Conservation (phyloP, 2,113 vertebrate species). For the Phocoena phocoena region DNA sequence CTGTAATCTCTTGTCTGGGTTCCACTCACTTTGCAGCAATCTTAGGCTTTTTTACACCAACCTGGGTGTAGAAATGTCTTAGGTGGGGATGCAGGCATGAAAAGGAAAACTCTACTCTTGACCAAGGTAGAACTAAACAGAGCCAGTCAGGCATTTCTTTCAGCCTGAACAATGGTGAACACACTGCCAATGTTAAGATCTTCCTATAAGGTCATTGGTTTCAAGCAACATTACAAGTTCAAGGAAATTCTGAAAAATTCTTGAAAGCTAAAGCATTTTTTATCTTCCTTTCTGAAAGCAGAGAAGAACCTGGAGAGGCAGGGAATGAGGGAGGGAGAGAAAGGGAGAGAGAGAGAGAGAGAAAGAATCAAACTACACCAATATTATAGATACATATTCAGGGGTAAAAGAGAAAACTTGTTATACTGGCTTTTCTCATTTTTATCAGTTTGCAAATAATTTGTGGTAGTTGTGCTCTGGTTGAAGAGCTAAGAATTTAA, state of each 20-base stretch:
- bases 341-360: neutral
- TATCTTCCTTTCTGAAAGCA: neutral
- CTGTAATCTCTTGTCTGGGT: neutral
- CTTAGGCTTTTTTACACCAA: neutral
- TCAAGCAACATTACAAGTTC: neutral
- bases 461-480: neutral
- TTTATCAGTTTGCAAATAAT: neutral
- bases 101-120: neutral
- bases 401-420: neutral
- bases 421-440: neutral
- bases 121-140: neutral
- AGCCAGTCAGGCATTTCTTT: neutral
- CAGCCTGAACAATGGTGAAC: neutral
- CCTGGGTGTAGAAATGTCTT: neutral
- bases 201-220: neutral
- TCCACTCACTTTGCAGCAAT: neutral
- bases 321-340: neutral
- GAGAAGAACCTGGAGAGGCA: neutral
- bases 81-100: neutral
- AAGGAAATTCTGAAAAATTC: neutral
- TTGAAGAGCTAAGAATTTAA: neutral
- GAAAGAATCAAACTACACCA: neutral
- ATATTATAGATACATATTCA: neutral
- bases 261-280: neutral
- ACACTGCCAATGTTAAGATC: neutral